Percentiles rank a stretch among this genome's conserved stretches.
phyloP scores from a whole-genome alignment of 1,140 invertebrate species.

The Cheumatopsyche charites region DNA sequence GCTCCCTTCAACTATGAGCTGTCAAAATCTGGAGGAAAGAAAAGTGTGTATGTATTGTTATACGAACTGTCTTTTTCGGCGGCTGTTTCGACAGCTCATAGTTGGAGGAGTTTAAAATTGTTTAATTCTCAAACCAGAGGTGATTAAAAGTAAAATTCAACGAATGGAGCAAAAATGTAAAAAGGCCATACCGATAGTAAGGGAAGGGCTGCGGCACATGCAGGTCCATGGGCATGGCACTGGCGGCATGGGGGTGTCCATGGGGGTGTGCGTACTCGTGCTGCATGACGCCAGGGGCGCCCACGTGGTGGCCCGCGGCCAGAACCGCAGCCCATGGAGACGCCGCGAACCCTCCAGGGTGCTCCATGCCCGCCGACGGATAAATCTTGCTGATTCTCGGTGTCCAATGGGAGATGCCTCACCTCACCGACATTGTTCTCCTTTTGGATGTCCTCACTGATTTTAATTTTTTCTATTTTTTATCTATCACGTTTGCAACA shows the following conservation, averaged over 20 bases:
- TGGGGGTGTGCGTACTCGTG: conserved; percentile 65
- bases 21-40: no score
- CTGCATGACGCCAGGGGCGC: conserved; percentile 65
- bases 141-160: no score
- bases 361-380: conserved; percentile 63
- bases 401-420: not conserved
- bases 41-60: no score
- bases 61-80: no score
- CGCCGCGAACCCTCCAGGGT: conserved; percentile 70
- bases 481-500: no score
- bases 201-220: conserved; percentile 87
- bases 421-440: not conserved
- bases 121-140: no score
- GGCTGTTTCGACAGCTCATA: no score
- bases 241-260: conserved; percentile 62
- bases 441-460: not conserved
- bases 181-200: conserved; percentile 77
- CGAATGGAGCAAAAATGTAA: not conserved
- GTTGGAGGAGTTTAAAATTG: no score
- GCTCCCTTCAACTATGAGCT: no score
- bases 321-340: conserved; percentile 74
- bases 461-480: not conserved
- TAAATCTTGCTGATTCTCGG: not conserved
- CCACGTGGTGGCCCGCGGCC: conserved; percentile 60
- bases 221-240: conserved; percentile 81